These are phyloP conservation scores for Schlechtendalia chinensis DNA, from an alignment of 1,140 invertebrate species.

Conservation along the genomic window DNA sequence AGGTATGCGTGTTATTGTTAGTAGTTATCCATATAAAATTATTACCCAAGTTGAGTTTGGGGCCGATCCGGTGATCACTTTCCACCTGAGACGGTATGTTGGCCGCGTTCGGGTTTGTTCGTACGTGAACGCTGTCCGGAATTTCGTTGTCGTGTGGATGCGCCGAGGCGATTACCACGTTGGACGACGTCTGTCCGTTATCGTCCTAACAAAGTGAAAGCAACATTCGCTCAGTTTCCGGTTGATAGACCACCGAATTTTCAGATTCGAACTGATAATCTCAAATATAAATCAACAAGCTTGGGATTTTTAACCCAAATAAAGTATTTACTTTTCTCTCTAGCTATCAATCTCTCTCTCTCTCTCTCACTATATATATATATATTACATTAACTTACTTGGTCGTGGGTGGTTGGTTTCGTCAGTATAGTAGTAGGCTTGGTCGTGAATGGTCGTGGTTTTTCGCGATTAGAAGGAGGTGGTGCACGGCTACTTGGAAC, in stretches of 20 bases:
- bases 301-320: constrained; percentile 6
- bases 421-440: constrained; percentile 48
- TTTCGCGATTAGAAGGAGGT: constrained; percentile 52
- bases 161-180: constrained; percentile 64
- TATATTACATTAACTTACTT: constrained; percentile 2
- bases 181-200: constrained; percentile 54
- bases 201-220: constrained; percentile 44
- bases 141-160: constrained; percentile 63
- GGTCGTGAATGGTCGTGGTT: constrained; percentile 53
- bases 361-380: background rate
- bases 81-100: constrained; percentile 65
- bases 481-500: constrained; percentile 56
- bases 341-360: background rate
- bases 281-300: background rate
- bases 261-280: constrained; percentile 26
- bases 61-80: constrained; percentile 65
- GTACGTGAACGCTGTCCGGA: constrained; percentile 60
- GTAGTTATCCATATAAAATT: background rate
- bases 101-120: constrained; percentile 60
- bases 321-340: background rate
- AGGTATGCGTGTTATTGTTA: background rate
- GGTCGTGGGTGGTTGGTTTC: constrained; percentile 19
- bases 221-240: constrained; percentile 27
- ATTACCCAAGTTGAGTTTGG: constrained; percentile 71
- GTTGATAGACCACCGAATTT: constrained; percentile 28